Percentiles rank a stretch among this genome's conserved stretches.
Conservation (phyloP, 2,888 invertebrate genomes). For the Melinaea marsaeus region DNA sequence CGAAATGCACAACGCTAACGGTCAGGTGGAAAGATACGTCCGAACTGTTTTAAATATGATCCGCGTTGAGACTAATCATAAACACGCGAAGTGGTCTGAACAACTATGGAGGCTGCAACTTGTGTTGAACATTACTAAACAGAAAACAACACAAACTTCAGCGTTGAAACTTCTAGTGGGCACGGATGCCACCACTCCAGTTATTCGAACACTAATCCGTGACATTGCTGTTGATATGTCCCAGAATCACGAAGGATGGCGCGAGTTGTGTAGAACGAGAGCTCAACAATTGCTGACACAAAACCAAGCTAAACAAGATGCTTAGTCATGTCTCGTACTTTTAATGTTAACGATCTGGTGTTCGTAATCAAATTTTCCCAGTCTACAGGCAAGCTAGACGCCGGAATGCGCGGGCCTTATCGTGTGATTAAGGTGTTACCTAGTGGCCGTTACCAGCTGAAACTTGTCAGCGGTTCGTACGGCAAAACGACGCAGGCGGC, state of each 20-base stretch:
- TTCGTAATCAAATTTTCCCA: constrained; percentile 22
- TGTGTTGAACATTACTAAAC: background rate
- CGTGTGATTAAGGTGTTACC: constrained; percentile 20
- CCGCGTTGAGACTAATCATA: no score
- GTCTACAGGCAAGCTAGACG: constrained; percentile 19
- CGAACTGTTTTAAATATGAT: no score
- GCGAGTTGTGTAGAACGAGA: background rate
- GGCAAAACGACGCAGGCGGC: constrained; percentile 25
- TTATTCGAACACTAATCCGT: background rate
- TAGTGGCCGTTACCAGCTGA: constrained; percentile 22
- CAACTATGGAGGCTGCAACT: background rate
- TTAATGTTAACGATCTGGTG: constrained; percentile 15
- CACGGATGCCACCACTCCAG: background rate
- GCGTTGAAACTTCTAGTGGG: background rate
- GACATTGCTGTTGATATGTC: background rate
- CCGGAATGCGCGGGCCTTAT: constrained; percentile 30
- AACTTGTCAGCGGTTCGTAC: constrained; percentile 23
- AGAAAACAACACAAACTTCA: background rate
- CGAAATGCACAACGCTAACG: no score
- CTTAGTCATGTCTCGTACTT: background rate
- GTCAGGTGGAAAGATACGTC: no score
- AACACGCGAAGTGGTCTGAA: no score
- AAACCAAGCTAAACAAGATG: background rate
- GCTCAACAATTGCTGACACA: background rate
- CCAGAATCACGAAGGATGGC: background rate